Evolutionary conservation across 2,797 vertebrate species (phyloP).

Genomic region (Huso huso): DNA sequence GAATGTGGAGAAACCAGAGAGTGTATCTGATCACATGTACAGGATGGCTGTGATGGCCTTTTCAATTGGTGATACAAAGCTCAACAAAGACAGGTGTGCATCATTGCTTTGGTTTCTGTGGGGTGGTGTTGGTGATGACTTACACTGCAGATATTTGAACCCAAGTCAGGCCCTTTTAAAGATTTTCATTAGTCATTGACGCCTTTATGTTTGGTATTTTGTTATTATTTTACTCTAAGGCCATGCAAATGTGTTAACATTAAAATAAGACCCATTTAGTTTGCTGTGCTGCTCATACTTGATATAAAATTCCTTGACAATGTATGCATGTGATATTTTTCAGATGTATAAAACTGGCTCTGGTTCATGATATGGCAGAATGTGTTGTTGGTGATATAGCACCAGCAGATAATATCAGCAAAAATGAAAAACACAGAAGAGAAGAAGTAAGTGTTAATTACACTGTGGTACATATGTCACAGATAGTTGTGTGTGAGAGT

Average conservation of each 20-base stretch:
- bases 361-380: conserved; percentile 96
- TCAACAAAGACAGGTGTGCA: conserved; percentile 79
- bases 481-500: too few relatives aligned
- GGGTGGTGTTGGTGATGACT: too few relatives aligned
- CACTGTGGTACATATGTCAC: too few relatives aligned
- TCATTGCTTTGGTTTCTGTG: too few relatives aligned
- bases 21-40: conserved; percentile 96
- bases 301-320: neutral
- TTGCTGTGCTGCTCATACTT: neutral
- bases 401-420: conserved; percentile 88
- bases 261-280: too few relatives aligned
- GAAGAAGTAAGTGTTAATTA: conserved; percentile 66
- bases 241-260: too few relatives aligned
- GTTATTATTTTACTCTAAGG: too few relatives aligned
- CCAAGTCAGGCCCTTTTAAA: too few relatives aligned
- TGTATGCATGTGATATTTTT: conserved; percentile 12
- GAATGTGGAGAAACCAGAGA: conserved; percentile 79
- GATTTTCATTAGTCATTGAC: too few relatives aligned
- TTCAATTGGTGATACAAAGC: conserved; percentile 70
- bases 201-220: neutral
- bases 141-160: too few relatives aligned
- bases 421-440: conserved; percentile 84
- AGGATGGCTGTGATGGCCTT: conserved; percentile 94
- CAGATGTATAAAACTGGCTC: conserved; percentile 85
- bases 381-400: conserved; percentile 96